Evolutionary conservation across 1,140 invertebrate genomes (phyloP).

Genomic region (Frieseomelitta varia): DNA sequence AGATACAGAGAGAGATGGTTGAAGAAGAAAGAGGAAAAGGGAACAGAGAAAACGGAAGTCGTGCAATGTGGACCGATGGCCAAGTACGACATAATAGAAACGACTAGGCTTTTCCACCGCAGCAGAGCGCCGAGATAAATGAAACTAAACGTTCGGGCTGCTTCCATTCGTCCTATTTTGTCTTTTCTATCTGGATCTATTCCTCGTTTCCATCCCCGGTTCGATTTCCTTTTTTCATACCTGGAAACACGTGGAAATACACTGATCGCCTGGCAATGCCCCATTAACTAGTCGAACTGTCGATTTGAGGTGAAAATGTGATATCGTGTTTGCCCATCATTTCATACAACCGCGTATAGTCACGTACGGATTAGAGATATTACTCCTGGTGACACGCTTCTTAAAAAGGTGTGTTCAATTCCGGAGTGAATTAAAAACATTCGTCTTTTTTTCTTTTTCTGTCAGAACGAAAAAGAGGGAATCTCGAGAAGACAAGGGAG

Average conservation of each 20-base stretch:
- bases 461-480: neutral
- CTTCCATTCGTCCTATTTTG: conserved; percentile 9
- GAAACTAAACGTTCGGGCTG: conserved; percentile 16
- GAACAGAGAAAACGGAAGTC: neutral
- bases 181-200: neutral
- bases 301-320: neutral
- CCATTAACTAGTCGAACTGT: neutral
- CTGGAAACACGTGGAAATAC: conserved; percentile 24
- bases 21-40: neutral
- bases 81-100: conserved; percentile 33
- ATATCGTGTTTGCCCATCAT: neutral
- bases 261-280: neutral
- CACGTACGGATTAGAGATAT: neutral
- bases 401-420: neutral
- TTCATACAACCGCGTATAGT: neutral
- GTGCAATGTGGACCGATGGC: conserved; percentile 27
- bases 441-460: neutral
- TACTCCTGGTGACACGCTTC: neutral
- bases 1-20: neutral
- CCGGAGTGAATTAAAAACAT: neutral
- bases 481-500: neutral
- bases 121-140: conserved; percentile 28
- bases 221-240: conserved; percentile 20
- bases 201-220: neutral
- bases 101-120: neutral